phyloP scores from a whole-genome alignment of 2,888 invertebrate species.

The Bembecia ichneumoniformis region DNA sequence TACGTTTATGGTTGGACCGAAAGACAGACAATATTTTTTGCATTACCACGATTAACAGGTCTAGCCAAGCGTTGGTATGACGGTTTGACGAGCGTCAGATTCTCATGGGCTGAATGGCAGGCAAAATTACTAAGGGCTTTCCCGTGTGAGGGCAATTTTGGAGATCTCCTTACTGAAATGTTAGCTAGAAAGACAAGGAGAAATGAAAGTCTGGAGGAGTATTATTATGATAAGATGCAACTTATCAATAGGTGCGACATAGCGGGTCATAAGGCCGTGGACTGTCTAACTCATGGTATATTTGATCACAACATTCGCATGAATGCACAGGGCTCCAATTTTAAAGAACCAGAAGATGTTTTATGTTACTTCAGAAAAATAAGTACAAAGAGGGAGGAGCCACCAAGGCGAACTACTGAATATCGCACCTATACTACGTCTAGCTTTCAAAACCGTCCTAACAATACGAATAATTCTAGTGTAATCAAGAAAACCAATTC shows the following conservation, averaged over 20 bases:
- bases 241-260: conserved; percentile 11
- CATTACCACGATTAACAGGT: conserved; percentile 10
- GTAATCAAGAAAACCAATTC: too few relatives aligned
- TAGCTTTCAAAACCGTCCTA: background rate
- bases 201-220: conserved; percentile 9
- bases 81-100: conserved; percentile 10
- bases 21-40: conserved; percentile 11
- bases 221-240: conserved; percentile 13
- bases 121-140: conserved; percentile 8
- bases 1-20: conserved; percentile 13
- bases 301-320: conserved; percentile 7
- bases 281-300: conserved; percentile 10
- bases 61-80: conserved; percentile 14
- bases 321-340: conserved; percentile 3
- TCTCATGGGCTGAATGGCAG: conserved; percentile 13
- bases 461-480: too few relatives aligned
- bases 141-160: conserved; percentile 10
- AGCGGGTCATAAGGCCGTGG: conserved; percentile 8
- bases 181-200: conserved; percentile 7
- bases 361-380: conserved; percentile 3
- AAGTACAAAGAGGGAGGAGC: background rate
- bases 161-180: conserved; percentile 11
- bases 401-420: background rate
- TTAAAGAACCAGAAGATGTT: conserved; percentile 5
- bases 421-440: background rate